Conservation (phyloP, 2,113 vertebrate species). For the Hemiscyllium ocellatum region DNA sequence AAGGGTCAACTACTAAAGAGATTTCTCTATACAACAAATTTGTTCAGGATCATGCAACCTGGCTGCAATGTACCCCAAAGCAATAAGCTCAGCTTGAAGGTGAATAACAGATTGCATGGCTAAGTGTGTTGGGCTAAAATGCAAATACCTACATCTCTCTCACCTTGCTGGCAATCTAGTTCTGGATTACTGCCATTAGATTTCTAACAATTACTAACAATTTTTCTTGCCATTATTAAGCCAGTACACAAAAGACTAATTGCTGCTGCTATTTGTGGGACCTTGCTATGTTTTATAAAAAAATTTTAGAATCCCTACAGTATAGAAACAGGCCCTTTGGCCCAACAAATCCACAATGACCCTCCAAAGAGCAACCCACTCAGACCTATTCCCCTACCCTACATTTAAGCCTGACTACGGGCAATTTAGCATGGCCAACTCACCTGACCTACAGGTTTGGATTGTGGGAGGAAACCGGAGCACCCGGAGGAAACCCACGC, state of each 20-base stretch:
- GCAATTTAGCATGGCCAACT: too few relatives aligned
- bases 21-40: slow-evolving; percentile 23
- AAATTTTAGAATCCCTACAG: too few relatives aligned
- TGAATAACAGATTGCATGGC: background rate
- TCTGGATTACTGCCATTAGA: background rate
- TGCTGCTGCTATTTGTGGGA: background rate
- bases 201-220: background rate
- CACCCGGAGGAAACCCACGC: too few relatives aligned
- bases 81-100: background rate
- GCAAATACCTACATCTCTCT: background rate
- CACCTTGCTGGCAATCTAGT: background rate
- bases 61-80: background rate
- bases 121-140: background rate
- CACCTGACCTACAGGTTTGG: too few relatives aligned
- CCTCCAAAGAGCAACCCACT: too few relatives aligned
- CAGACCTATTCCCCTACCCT: too few relatives aligned
- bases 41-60: background rate
- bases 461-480: too few relatives aligned
- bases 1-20: background rate
- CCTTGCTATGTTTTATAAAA: background rate
- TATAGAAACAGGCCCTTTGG: too few relatives aligned
- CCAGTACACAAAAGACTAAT: background rate
- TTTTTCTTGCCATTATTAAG: background rate
- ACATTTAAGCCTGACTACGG: too few relatives aligned
- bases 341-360: too few relatives aligned